These are phyloP conservation scores for Tuberolachnus salignus DNA, from an alignment of 2,888 invertebrate genomes.

Conservation along the genomic window DNA sequence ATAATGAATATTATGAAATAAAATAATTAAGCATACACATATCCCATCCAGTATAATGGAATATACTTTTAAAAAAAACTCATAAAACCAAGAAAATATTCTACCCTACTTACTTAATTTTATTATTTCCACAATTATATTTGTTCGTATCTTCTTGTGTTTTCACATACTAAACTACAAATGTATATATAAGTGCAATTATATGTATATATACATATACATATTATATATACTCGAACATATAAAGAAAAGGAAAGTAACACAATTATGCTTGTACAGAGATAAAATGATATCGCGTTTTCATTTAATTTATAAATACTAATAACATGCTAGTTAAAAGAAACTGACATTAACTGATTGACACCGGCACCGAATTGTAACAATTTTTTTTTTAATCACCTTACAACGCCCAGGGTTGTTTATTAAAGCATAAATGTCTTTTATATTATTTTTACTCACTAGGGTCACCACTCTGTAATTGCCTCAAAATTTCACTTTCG, in stretches of 20 bases:
- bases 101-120: conserved; percentile 43
- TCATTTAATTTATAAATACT: conserved; percentile 19
- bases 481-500: conserved; percentile 43
- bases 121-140: conserved; percentile 37
- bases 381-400: conserved; percentile 39
- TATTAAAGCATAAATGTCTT: conserved; percentile 42
- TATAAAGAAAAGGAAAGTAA: conserved; percentile 26
- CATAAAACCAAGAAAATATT: conserved; percentile 30
- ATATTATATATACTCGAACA: conserved; percentile 25
- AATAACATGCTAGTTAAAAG: conserved; percentile 49
- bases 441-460: conserved; percentile 55
- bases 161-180: conserved; percentile 47
- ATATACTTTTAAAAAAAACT: conserved; percentile 27
- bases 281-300: conserved; percentile 12
- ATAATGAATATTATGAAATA: not conserved
- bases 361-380: conserved; percentile 55
- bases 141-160: conserved; percentile 44
- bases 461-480: conserved; percentile 52
- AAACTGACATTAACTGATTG: conserved; percentile 42
- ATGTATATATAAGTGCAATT: conserved; percentile 4
- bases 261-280: conserved; percentile 19
- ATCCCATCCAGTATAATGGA: conserved; percentile 12
- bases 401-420: conserved; percentile 44
- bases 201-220: not conserved
- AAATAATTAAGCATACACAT: conserved; percentile 9